phyloP scores from a whole-genome alignment of 2,797 vertebrate species.

The Glyptemys insculpta region DNA sequence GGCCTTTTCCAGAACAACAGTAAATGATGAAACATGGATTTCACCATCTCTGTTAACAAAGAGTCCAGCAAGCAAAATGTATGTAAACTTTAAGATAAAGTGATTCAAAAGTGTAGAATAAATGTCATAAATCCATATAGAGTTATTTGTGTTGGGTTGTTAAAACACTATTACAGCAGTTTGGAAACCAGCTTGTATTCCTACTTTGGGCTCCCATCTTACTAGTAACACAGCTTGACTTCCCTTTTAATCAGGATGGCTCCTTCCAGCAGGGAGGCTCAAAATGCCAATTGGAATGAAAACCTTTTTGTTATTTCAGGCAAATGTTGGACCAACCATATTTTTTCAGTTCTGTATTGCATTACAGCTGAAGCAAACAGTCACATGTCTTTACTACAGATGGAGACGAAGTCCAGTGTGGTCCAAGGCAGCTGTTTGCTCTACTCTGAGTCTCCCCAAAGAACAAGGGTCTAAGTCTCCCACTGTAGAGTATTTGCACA shows the following conservation, averaged over 20 bases:
- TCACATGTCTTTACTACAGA: not conserved
- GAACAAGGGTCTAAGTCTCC: not conserved
- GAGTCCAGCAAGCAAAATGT: not conserved
- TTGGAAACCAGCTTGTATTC: not conserved
- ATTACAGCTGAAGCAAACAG: not conserved
- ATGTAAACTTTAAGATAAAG: not conserved
- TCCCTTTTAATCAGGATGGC: not conserved
- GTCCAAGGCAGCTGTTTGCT: not conserved
- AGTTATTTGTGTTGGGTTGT: not conserved
- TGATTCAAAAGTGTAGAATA: not conserved
- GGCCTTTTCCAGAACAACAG: not conserved
- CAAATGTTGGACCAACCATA: not conserved
- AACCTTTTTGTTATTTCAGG: not conserved
- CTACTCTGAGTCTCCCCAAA: not conserved
- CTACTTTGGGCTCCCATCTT: not conserved
- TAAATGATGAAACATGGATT: not conserved
- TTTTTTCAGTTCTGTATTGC: not conserved
- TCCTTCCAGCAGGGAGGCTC: no score
- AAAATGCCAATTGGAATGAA: not conserved
- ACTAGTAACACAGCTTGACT: not conserved
- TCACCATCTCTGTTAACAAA: not conserved
- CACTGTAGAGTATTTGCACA: not conserved
- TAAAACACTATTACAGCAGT: not conserved
- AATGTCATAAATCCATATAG: not conserved
- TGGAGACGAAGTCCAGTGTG: not conserved